A percentile compares a stretch with the other conserved stretches of the same genome.
phyloP scores from a whole-genome alignment of 2,888 invertebrate species.

The Deilephila elpenor region DNA sequence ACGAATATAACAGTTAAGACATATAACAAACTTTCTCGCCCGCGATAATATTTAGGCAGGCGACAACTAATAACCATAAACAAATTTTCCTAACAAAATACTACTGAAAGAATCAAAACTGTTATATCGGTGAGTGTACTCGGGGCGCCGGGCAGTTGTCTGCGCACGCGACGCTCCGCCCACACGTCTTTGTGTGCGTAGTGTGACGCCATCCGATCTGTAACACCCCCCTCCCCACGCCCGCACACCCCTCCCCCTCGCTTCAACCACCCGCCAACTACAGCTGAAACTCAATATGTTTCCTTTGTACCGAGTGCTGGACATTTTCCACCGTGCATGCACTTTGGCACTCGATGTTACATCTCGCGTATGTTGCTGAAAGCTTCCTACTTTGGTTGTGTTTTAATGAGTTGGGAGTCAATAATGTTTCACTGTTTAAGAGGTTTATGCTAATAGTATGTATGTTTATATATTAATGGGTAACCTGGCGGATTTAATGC shows the following conservation, averaged over 20 bases:
- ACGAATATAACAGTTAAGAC: too few relatives aligned
- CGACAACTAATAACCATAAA: too few relatives aligned
- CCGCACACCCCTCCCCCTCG: background rate
- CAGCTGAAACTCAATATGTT: constrained; percentile 30
- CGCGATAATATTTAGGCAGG: too few relatives aligned
- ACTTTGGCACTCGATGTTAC: constrained; percentile 13
- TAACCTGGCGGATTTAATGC: too few relatives aligned
- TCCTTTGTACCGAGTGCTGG: constrained; percentile 17
- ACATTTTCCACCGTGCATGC: constrained; percentile 25
- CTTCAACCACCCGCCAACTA: constrained; percentile 27
- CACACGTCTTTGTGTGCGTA: constrained; percentile 55
- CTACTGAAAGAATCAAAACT: background rate
- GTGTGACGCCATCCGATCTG: constrained; percentile 59
- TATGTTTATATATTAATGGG: background rate
- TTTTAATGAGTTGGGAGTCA: background rate
- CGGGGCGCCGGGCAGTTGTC: constrained; percentile 58
- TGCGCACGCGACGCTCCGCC: constrained; percentile 66
- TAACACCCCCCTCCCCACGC: constrained; percentile 39
- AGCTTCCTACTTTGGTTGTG: constrained; percentile 18
- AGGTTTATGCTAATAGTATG: background rate
- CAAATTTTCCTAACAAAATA: background rate
- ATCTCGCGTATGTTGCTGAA: constrained; percentile 11
- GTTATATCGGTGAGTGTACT: constrained; percentile 48
- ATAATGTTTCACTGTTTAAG: background rate
- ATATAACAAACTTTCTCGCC: too few relatives aligned